phyloP scores from a whole-genome alignment of 2,113 vertebrate species.

The Tyrannus savana region DNA sequence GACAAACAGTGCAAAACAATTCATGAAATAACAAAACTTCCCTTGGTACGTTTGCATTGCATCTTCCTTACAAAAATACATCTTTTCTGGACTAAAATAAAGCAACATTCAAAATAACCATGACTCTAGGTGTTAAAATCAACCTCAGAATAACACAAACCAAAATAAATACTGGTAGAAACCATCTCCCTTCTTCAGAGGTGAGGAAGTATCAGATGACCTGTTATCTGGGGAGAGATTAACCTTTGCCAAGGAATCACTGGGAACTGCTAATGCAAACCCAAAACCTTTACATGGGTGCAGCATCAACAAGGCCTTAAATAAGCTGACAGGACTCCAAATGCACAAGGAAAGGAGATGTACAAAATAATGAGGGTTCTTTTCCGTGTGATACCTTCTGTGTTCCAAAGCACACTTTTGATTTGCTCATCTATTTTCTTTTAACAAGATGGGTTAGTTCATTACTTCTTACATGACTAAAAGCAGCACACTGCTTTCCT shows the following conservation, averaged over 20 bases:
- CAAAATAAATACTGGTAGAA: neutral
- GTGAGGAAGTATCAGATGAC: neutral
- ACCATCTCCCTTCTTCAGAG: neutral
- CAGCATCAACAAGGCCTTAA: neutral
- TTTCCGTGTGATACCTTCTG: neutral
- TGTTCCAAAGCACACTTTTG: neutral
- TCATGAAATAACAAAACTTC: neutral
- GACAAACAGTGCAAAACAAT: neutral
- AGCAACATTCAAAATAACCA: neutral
- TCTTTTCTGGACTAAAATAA: neutral
- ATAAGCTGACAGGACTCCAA: neutral
- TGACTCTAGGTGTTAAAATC: neutral
- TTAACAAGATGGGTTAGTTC: neutral
- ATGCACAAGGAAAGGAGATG: neutral
- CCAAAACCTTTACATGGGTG: neutral
- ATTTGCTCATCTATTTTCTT: constrained; percentile 6
- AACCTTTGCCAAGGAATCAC: neutral
- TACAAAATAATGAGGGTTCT: neutral
- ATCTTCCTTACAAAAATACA: neutral
- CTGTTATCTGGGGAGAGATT: neutral
- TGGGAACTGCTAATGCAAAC: neutral
- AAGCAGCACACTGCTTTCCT: neutral
- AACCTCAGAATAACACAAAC: neutral
- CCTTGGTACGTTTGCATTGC: neutral
- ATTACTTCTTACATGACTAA: constrained; percentile 15